Conservation (phyloP, 2,113 vertebrate genomes). For the Charadrius vociferus region DNA sequence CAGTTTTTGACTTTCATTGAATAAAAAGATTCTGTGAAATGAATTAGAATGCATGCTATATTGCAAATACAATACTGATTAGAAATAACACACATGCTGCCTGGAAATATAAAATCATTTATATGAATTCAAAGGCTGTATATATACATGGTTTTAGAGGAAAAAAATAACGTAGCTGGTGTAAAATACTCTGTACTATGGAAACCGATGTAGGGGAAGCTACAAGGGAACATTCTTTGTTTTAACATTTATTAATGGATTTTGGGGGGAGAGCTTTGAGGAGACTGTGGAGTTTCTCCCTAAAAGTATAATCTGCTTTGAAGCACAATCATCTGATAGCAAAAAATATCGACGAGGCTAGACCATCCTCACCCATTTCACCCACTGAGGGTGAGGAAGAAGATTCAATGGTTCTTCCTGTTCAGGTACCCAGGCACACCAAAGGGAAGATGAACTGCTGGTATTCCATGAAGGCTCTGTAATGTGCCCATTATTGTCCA, state of each 20-base stretch:
- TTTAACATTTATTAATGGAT: not conserved
- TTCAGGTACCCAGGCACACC: not conserved
- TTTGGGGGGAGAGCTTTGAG: not conserved
- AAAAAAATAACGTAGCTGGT: not conserved
- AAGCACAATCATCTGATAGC: not conserved
- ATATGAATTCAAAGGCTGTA: not conserved
- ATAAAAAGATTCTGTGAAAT: not conserved
- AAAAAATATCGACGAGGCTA: not conserved
- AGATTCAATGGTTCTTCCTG: not conserved
- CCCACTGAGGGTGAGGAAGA: not conserved
- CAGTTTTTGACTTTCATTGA: not conserved
- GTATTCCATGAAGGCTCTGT: not conserved
- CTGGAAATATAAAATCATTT: not conserved
- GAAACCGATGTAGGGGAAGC: not conserved
- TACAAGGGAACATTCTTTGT: not conserved
- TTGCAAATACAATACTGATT: not conserved
- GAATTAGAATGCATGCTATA: not conserved
- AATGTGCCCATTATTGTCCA: not conserved
- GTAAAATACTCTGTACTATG: not conserved
- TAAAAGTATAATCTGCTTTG: not conserved
- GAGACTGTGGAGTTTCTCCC: not conserved
- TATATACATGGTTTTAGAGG: not conserved
- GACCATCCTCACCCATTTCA: not conserved
- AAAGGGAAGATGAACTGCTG: not conserved
- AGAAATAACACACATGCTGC: not conserved